Percentiles rank a stretch among this genome's conserved stretches.
Conservation (phyloP, 2,113 vertebrate genomes). For the Cepphus grylle region DNA sequence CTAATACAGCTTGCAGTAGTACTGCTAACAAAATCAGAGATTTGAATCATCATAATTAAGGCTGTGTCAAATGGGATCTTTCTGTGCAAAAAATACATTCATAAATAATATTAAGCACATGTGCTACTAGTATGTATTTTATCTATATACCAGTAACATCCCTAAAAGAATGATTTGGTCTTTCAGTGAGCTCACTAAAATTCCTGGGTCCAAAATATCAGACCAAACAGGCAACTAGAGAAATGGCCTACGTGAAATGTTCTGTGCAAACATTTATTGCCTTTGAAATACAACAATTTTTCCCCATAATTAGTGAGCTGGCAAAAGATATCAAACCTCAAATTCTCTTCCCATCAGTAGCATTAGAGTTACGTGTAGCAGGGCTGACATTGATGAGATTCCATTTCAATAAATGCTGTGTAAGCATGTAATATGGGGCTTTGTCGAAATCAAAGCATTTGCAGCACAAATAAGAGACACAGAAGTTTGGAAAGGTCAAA, state of each 20-base stretch:
- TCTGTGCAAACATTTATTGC: background rate
- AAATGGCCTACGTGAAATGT: background rate
- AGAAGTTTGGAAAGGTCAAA: conserved; percentile 10
- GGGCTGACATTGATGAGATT: background rate
- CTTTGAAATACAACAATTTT: background rate
- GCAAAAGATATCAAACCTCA: background rate
- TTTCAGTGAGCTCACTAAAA: background rate
- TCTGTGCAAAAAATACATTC: background rate
- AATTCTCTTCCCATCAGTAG: background rate
- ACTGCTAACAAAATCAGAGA: background rate
- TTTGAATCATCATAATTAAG: conserved; percentile 24
- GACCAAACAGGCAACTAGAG: background rate
- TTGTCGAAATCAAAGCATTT: background rate
- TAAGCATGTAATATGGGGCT: background rate
- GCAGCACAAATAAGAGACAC: background rate
- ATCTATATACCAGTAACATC: background rate
- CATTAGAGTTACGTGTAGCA: background rate
- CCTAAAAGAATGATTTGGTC: background rate
- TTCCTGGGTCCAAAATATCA: background rate
- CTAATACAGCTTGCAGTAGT: conserved; percentile 4
- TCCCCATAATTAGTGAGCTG: background rate
- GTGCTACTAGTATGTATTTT: background rate
- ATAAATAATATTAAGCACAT: background rate
- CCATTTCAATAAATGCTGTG: background rate
- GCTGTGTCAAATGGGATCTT: background rate